These are phyloP conservation scores for Salmo trutta DNA, from an alignment of 2,797 vertebrate genomes.

Conservation along the genomic window DNA sequence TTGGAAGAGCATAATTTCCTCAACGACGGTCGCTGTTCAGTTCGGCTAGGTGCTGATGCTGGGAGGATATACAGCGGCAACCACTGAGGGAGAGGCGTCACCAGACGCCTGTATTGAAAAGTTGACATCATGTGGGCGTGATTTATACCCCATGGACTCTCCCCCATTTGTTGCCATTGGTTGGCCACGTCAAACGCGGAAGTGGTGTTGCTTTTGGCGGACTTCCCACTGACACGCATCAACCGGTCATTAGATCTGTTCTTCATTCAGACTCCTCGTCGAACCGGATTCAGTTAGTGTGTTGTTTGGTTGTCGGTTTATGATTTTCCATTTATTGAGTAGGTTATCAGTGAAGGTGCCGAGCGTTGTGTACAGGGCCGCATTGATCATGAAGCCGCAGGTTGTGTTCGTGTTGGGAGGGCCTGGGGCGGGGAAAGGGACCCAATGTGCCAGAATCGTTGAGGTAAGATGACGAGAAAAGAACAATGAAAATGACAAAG, in stretches of 20 bases:
- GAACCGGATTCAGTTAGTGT: background rate
- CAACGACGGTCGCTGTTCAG: conserved; percentile 58
- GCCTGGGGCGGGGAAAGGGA: conserved; percentile 95
- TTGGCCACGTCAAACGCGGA: conserved; percentile 60
- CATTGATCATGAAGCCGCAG: conserved; percentile 86
- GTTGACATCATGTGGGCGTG: conserved; percentile 53
- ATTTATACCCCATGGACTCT: conserved; percentile 21
- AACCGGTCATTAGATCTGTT: conserved; percentile 42
- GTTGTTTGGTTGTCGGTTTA: conserved; percentile 54
- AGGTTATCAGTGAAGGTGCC: conserved; percentile 60
- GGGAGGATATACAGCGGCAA: conserved; percentile 37
- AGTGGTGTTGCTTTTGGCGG: conserved; percentile 43
- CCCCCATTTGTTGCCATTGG: conserved; percentile 55
- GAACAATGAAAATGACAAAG: conserved; percentile 22
- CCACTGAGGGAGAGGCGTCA: conserved; percentile 57
- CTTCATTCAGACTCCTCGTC: background rate
- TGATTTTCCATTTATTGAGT: conserved; percentile 71
- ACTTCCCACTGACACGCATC: conserved; percentile 68
- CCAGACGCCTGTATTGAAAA: conserved; percentile 7
- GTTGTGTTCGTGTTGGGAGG: conserved; percentile 96
- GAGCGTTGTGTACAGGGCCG: conserved; percentile 51
- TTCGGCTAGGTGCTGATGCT: conserved; percentile 77
- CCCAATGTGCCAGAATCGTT: conserved; percentile 91
- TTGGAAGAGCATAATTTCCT: conserved; percentile 55
- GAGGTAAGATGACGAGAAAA: conserved; percentile 77